phyloP scores from a whole-genome alignment of 2,888 invertebrate genomes.

The Tuta absoluta region DNA sequence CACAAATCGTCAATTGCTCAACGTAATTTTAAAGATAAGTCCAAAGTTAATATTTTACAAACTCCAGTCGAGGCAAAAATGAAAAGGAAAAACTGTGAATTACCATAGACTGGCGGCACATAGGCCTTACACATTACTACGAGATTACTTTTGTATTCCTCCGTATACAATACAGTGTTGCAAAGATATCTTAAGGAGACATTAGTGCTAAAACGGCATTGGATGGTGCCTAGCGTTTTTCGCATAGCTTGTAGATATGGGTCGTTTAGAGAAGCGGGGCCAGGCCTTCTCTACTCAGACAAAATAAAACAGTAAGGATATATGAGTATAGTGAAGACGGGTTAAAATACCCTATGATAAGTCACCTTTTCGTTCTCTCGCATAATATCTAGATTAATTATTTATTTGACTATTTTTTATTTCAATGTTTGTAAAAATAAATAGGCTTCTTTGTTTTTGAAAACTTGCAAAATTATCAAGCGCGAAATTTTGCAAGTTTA shows the following conservation, averaged over 20 bases:
- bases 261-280: constrained; percentile 53
- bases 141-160: neutral
- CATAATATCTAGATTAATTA: no score
- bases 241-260: constrained; percentile 11
- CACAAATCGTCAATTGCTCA: constrained; percentile 4
- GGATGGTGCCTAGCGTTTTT: constrained; percentile 3
- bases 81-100: constrained; percentile 47
- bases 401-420: no score
- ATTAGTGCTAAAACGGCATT: constrained; percentile 2
- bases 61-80: constrained; percentile 28
- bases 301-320: no score
- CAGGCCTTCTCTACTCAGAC: constrained; percentile 19
- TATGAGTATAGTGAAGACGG: no score
- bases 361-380: no score
- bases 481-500: no score
- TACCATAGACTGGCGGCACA: constrained; percentile 48
- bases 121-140: constrained; percentile 7
- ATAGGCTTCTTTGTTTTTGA: no score
- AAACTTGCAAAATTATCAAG: no score
- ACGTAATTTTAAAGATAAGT: constrained; percentile 17
- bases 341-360: no score
- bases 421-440: no score
- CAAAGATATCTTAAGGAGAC: neutral
- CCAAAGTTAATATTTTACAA: constrained; percentile 27
- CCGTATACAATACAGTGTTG: constrained; percentile 7